Conservation (phyloP, 2,888 invertebrate genomes). For the Sminthurides aquaticus region DNA sequence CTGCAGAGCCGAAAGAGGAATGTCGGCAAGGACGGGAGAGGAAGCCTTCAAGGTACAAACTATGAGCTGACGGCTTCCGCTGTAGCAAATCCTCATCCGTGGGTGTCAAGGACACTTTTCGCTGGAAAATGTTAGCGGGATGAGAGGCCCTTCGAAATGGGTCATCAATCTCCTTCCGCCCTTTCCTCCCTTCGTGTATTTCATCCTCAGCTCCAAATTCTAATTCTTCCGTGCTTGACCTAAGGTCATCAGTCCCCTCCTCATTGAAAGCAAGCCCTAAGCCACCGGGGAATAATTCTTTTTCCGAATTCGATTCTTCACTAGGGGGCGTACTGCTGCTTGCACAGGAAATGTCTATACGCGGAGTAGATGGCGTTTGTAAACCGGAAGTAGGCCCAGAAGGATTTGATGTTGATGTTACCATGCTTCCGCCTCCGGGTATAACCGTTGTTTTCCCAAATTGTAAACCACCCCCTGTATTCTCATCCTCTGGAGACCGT, state of each 20-base stretch:
- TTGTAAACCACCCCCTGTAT: conserved; percentile 45
- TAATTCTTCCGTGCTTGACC: conserved; percentile 80
- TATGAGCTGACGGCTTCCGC: conserved; percentile 41
- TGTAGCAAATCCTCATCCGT: conserved; percentile 20
- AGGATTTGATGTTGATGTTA: conserved; percentile 30
- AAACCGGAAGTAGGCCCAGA: conserved; percentile 45
- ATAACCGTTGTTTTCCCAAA: conserved; percentile 16
- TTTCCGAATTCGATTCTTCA: conserved; percentile 51
- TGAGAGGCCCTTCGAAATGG: conserved; percentile 35
- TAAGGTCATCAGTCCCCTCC: conserved; percentile 74
- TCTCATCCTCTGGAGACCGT: conserved; percentile 55
- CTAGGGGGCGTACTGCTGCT: conserved; percentile 82
- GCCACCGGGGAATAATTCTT: conserved; percentile 32
- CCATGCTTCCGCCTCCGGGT: conserved; percentile 43
- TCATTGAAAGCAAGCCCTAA: conserved; percentile 47
- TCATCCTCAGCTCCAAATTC: conserved; percentile 63
- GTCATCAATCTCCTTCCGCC: conserved; percentile 29
- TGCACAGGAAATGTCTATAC: conserved; percentile 82
- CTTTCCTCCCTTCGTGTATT: conserved; percentile 20
- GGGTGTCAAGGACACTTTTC: conserved; percentile 29
- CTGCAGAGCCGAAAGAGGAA: conserved; percentile 39
- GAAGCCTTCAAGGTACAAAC: conserved; percentile 39
- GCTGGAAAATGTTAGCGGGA: conserved; percentile 39
- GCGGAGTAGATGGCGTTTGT: conserved; percentile 66
- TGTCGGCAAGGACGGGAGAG: conserved; percentile 34